Evolutionary conservation across 2,888 invertebrate genomes (phyloP).

Genomic region (Philhelius pedissequus): DNA sequence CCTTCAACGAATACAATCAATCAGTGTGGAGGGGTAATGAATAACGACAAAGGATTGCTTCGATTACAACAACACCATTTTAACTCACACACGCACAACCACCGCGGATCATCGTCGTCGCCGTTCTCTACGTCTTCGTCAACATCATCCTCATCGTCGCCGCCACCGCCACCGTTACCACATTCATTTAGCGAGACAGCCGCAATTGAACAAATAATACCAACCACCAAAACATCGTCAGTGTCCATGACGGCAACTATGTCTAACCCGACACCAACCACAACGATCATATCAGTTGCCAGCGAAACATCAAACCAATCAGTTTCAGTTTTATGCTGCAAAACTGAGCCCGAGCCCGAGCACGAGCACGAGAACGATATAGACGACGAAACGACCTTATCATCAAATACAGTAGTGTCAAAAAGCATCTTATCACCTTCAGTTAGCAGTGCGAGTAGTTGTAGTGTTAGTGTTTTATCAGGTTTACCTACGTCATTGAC

Average conservation of each 20-base stretch:
- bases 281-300: slow-evolving; percentile 77
- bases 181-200: slow-evolving; percentile 38
- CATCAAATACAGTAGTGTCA: slow-evolving; percentile 46
- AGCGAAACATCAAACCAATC: slow-evolving; percentile 77
- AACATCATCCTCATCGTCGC: slow-evolving; percentile 72
- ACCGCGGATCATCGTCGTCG: slow-evolving; percentile 71
- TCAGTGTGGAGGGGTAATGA: slow-evolving; percentile 46
- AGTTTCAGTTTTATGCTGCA: slow-evolving; percentile 74
- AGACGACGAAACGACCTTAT: slow-evolving; percentile 44
- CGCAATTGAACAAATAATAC: slow-evolving; percentile 42
- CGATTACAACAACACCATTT: slow-evolving; percentile 30
- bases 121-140: slow-evolving; percentile 71
- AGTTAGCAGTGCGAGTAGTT: neutral
- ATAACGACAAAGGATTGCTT: slow-evolving; percentile 53
- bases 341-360: slow-evolving; percentile 60
- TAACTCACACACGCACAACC: slow-evolving; percentile 63
- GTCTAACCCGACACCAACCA: slow-evolving; percentile 73
- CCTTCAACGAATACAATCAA: slow-evolving; percentile 45
- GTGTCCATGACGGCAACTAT: slow-evolving; percentile 69
- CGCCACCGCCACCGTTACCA: slow-evolving; percentile 70
- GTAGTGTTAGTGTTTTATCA: slow-evolving; percentile 42
- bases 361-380: too few species aligned
- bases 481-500: slow-evolving; percentile 13
- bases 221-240: slow-evolving; percentile 63
- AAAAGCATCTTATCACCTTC: slow-evolving; percentile 60